Conservation (phyloP, 53 echinoderm and acorn worm species). For the Luidia sarsii region DNA sequence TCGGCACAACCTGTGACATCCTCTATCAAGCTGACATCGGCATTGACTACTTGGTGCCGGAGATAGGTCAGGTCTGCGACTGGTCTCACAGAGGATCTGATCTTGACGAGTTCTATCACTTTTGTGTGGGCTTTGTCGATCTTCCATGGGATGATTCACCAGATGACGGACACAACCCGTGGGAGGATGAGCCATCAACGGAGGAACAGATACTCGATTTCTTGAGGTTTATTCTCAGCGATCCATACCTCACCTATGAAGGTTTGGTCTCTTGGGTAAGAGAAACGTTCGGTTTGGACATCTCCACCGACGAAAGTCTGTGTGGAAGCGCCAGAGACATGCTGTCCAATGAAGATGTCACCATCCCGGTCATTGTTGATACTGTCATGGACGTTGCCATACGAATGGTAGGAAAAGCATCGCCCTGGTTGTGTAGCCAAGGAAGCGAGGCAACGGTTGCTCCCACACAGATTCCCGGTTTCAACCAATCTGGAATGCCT, state of each 20-base stretch:
- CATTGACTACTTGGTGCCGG: slow-evolving; percentile 1
- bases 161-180: not conserved
- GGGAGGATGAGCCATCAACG: not conserved
- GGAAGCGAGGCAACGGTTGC: not conserved
- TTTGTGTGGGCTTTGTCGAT: not conserved
- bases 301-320: slow-evolving; percentile 17
- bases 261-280: slow-evolving; percentile 8
- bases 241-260: not conserved
- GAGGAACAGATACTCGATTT: not conserved
- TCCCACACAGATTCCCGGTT: not conserved
- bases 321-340: slow-evolving; percentile 14
- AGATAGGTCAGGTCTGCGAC: not conserved
- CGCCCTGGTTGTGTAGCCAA: slow-evolving; percentile 20
- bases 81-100: slow-evolving; percentile 11
- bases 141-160: slow-evolving; percentile 4
- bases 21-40: slow-evolving; percentile 12
- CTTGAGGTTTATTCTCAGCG: not conserved
- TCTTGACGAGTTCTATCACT: slow-evolving; percentile 7
- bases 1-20: slow-evolving; percentile 17
- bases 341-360: not conserved
- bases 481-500: not conserved
- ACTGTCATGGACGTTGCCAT: slow-evolving; percentile 7
- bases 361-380: slow-evolving; percentile 5
- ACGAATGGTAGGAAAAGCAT: not conserved
- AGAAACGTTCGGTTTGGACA: slow-evolving; percentile 4